Conservation (phyloP, 2,797 vertebrate species). For the Sebastes goodei region DNA sequence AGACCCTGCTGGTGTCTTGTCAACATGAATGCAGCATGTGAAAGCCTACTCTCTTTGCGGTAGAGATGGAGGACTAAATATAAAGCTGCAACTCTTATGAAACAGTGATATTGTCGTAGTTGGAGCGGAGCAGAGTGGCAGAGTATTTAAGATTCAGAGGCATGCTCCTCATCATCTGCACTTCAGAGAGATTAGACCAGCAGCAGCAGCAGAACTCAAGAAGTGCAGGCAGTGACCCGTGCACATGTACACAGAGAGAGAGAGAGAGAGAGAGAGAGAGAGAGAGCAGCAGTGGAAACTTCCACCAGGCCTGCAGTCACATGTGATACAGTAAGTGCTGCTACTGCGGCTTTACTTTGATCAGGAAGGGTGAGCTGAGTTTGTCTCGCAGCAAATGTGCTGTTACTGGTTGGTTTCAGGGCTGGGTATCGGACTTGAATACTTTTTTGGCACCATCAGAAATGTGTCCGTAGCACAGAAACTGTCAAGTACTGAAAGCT, state of each 20-base stretch:
- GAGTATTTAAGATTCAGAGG: slow-evolving; percentile 19
- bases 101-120: slow-evolving; percentile 16
- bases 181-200: slow-evolving; percentile 38
- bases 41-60: background rate
- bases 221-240: slow-evolving; percentile 18
- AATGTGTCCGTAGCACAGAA: background rate
- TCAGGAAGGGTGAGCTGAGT: background rate
- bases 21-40: background rate
- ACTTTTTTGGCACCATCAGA: background rate
- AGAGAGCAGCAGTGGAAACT: slow-evolving; percentile 45
- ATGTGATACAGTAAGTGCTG: slow-evolving; percentile 2
- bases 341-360: slow-evolving; percentile 2
- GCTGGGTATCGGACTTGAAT: background rate
- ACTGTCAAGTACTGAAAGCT: background rate
- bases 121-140: background rate
- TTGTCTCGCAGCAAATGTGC: background rate
- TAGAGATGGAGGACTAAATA: slow-evolving; percentile 5
- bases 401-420: background rate
- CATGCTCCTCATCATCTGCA: slow-evolving; percentile 42
- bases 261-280: slow-evolving; percentile 1
- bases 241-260: background rate
- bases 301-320: slow-evolving; percentile 20
- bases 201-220: slow-evolving; percentile 19
- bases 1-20: background rate
- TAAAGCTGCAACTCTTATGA: slow-evolving; percentile 30